Percentiles rank a stretch among this genome's conserved stretches.
These are phyloP conservation scores for Lepus townsendii DNA, from an alignment of 2,797 vertebrate species.

Conservation along the genomic window DNA sequence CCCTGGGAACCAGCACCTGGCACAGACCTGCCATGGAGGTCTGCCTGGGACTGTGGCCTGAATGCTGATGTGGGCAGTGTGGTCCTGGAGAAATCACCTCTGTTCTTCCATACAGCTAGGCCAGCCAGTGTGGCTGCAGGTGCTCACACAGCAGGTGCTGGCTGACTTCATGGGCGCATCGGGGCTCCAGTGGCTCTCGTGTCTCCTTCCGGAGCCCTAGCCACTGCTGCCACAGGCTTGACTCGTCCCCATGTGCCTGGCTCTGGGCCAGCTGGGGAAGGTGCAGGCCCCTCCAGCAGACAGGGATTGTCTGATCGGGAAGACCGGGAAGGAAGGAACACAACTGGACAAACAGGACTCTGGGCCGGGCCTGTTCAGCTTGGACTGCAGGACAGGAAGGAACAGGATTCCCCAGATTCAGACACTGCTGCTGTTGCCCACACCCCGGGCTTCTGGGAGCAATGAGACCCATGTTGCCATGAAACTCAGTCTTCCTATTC, in stretches of 20 bases:
- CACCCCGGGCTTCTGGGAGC: not conserved
- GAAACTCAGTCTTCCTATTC: not conserved
- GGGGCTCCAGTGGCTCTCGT: not conserved
- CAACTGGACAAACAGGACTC: not conserved
- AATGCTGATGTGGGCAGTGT: not conserved
- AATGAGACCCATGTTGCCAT: not conserved
- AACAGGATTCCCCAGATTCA: not conserved
- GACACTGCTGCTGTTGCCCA: not conserved
- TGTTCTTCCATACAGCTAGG: not conserved
- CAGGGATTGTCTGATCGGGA: not conserved
- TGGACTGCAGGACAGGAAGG: not conserved
- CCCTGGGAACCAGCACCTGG: not conserved
- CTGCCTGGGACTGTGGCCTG: not conserved
- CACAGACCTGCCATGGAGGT: not conserved
- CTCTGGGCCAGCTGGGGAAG: not conserved
- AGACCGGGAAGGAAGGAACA: not conserved
- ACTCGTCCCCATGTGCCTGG: accelerated
- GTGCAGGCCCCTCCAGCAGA: not conserved
- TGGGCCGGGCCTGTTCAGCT: not conserved
- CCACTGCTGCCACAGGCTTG: not conserved
- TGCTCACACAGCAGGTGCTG: not conserved
- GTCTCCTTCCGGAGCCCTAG: not conserved
- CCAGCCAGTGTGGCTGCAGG: no score
- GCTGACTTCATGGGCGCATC: not conserved
- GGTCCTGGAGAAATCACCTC: not conserved